Evolutionary conservation across 1,140 invertebrate species (phyloP).

Genomic region (Pinna nobilis): DNA sequence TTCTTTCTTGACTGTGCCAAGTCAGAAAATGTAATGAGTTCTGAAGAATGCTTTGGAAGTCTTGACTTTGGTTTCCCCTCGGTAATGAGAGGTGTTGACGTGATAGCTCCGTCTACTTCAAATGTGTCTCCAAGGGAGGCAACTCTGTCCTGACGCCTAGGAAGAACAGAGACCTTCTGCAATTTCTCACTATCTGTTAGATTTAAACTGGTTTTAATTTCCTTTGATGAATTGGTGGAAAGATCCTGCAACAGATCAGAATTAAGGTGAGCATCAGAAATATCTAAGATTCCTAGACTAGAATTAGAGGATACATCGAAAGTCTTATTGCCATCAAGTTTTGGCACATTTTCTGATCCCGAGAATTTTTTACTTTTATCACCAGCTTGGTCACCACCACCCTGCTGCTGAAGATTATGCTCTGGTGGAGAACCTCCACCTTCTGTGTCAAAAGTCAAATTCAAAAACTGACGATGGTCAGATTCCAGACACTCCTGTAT

Average conservation of each 20-base stretch:
- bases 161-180: constrained; percentile 20
- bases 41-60: too few relatives aligned
- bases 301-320: constrained; percentile 27
- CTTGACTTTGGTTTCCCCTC: constrained; percentile 14
- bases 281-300: constrained; percentile 50
- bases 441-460: constrained; percentile 63
- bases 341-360: not conserved
- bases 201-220: constrained; percentile 14
- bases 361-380: not conserved
- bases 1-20: not conserved
- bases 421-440: constrained; percentile 30
- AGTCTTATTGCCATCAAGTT: constrained; percentile 2
- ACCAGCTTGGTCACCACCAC: constrained; percentile 5
- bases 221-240: not conserved
- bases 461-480: constrained; percentile 60
- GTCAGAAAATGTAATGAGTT: not conserved
- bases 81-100: constrained; percentile 46
- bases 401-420: constrained; percentile 10
- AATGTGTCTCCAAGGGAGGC: constrained; percentile 45
- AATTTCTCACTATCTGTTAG: constrained; percentile 41
- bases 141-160: constrained; percentile 18
- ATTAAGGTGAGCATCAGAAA: constrained; percentile 36
- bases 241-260: constrained; percentile 36
- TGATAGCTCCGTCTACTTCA: constrained; percentile 33
- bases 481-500: constrained; percentile 54